Evolutionary conservation across 2,888 invertebrate genomes (phyloP).

Genomic region (Drosophila phalerata): DNA sequence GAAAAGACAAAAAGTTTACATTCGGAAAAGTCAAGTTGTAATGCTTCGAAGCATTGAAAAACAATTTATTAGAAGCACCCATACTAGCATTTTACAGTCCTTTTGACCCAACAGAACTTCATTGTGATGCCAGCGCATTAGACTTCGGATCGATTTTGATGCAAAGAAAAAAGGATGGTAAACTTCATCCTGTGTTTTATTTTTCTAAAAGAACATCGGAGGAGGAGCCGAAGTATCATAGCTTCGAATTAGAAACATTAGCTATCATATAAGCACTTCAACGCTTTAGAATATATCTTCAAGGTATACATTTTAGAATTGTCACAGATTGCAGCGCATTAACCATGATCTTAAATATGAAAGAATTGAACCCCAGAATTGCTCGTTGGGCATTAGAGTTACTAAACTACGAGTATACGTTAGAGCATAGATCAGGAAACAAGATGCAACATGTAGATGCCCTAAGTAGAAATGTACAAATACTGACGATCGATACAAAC

Average conservation of each 20-base stretch:
- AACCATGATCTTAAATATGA: neutral
- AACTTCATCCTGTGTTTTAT: neutral
- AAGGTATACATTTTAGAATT: conserved; percentile 4
- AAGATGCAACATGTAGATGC: neutral
- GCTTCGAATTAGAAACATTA: conserved; percentile 1
- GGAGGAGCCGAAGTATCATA: neutral
- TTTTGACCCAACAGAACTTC: neutral
- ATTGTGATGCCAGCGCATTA: neutral
- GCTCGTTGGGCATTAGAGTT: conserved; percentile 2
- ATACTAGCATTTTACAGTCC: conserved; percentile 18
- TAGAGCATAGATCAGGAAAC: neutral
- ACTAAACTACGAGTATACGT: neutral
- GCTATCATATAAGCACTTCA: neutral
- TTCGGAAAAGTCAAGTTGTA: conserved; percentile 15
- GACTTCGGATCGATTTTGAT: neutral
- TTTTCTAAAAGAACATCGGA: neutral
- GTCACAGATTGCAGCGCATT: conserved; percentile 3
- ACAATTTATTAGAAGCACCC: conserved; percentile 26
- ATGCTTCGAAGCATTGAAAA: conserved; percentile 29
- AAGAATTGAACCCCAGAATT: neutral
- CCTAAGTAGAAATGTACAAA: neutral
- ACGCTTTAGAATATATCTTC: neutral
- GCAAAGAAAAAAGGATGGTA: neutral
- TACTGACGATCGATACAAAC: neutral
- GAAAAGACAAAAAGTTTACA: conserved; percentile 23